Percentiles rank a stretch among this genome's conserved stretches.
Conservation (phyloP, 2,888 invertebrate genomes). For the Drosophila algonquin region DNA sequence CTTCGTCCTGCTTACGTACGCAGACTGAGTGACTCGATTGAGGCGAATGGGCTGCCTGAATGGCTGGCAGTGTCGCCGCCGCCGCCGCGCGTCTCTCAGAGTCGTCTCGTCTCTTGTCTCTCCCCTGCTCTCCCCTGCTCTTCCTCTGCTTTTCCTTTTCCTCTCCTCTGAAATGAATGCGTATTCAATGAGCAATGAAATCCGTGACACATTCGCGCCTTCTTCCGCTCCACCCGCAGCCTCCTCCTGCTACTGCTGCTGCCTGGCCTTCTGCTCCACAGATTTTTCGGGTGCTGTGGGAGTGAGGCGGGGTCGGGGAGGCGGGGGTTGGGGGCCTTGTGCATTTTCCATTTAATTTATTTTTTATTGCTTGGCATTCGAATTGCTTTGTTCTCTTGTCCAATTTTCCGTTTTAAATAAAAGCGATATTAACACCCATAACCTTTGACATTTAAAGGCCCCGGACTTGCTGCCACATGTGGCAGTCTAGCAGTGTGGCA, state of each 20-base stretch:
- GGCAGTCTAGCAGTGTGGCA: too few species aligned
- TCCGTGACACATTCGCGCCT: conserved; percentile 81
- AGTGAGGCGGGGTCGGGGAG: conserved; percentile 1
- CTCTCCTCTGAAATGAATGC: conserved; percentile 74
- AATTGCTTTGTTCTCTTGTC: conserved; percentile 48
- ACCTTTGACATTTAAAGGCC: conserved; percentile 73
- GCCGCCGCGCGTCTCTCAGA: conserved; percentile 32
- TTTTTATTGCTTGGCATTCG: conserved; percentile 67
- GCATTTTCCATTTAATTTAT: conserved; percentile 80
- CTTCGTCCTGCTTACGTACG: conserved; percentile 79
- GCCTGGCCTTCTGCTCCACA: conserved; percentile 10
- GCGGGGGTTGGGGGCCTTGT: conserved; percentile 23
- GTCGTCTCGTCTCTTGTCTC: not conserved
- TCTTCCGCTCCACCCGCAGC: conserved; percentile 9
- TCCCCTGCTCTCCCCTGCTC: conserved; percentile 20
- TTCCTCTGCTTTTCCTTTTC: conserved; percentile 24
- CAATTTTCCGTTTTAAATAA: conserved; percentile 78
- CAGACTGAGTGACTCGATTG: conserved; percentile 79
- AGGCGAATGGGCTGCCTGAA: conserved; percentile 69
- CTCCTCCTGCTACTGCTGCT: conserved; percentile 11
- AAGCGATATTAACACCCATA: conserved; percentile 79
- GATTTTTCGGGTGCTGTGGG: not conserved
- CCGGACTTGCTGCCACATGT: too few species aligned
- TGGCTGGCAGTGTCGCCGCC: conserved; percentile 50
- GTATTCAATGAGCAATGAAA: conserved; percentile 80